Conservation (phyloP, 2,113 vertebrate species). For the Psilopogon haemacephalus region DNA sequence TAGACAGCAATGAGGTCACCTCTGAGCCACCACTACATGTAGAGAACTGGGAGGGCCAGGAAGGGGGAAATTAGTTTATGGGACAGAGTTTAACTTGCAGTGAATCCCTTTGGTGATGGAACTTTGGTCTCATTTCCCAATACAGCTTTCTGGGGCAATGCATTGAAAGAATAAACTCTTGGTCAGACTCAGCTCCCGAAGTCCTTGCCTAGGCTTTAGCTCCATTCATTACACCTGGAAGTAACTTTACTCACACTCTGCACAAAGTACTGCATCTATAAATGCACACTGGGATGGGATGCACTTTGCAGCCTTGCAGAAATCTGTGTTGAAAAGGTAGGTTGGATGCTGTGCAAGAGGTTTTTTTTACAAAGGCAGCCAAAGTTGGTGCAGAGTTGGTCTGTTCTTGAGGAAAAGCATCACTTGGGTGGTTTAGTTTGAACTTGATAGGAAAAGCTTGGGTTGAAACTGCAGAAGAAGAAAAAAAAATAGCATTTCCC, state of each 20-base stretch:
- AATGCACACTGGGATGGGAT: background rate
- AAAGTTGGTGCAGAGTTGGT: background rate
- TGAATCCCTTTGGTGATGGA: background rate
- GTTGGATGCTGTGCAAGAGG: background rate
- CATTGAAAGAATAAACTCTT: background rate
- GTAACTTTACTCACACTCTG: background rate
- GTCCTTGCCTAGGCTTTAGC: background rate
- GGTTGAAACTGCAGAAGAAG: background rate
- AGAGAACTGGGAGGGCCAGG: no score
- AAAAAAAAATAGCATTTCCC: background rate
- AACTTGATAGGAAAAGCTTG: background rate
- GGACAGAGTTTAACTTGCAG: background rate
- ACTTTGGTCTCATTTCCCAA: rapidly evolving
- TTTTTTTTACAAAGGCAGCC: background rate
- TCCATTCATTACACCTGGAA: background rate
- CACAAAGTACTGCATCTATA: background rate
- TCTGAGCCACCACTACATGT: no score
- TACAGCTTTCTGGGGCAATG: background rate
- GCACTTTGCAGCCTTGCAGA: background rate
- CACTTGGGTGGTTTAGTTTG: background rate
- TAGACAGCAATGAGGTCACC: no score
- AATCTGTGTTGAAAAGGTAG: background rate
- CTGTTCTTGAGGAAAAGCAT: background rate
- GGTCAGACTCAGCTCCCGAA: background rate
- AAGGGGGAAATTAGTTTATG: background rate